phyloP scores from a whole-genome alignment of 2,113 vertebrate genomes.

The Balaeniceps rex region DNA sequence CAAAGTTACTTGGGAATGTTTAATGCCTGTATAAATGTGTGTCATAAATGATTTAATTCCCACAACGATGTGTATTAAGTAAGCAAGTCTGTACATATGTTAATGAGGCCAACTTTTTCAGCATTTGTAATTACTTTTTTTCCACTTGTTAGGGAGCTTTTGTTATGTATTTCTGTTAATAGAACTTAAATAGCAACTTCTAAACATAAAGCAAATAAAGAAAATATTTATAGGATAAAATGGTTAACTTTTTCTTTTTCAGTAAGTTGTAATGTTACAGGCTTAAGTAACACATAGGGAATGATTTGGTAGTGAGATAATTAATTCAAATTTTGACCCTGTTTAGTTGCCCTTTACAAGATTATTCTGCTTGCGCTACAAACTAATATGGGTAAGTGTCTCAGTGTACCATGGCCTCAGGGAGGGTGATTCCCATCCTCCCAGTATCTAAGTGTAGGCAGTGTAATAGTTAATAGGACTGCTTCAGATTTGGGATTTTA shows the following conservation, averaged over 20 bases:
- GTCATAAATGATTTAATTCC: constrained; percentile 75
- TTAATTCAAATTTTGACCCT: constrained; percentile 55
- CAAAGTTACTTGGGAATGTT: constrained; percentile 64
- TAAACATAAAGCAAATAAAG: constrained; percentile 80
- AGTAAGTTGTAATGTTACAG: constrained; percentile 68
- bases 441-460: constrained; percentile 34
- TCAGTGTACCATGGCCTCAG: constrained; percentile 48
- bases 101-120: constrained; percentile 86
- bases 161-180: constrained; percentile 86
- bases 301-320: constrained; percentile 48
- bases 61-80: constrained; percentile 79
- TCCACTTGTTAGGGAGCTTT: constrained; percentile 81
- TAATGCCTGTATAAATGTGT: constrained; percentile 78
- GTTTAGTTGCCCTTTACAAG: constrained; percentile 59
- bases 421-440: constrained; percentile 16
- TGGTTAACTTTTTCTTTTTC: constrained; percentile 77
- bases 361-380: constrained; percentile 56
- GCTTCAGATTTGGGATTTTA: constrained; percentile 25
- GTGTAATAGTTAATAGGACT: constrained; percentile 36
- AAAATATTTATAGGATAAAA: constrained; percentile 83
- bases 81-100: constrained; percentile 90
- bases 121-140: constrained; percentile 89
- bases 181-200: constrained; percentile 82
- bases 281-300: constrained; percentile 62
- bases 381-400: constrained; percentile 49